Percentiles rank a stretch among this genome's conserved stretches.
Evolutionary conservation across 2,113 vertebrate species (phyloP).

Genomic region (Parotia lawesii): DNA sequence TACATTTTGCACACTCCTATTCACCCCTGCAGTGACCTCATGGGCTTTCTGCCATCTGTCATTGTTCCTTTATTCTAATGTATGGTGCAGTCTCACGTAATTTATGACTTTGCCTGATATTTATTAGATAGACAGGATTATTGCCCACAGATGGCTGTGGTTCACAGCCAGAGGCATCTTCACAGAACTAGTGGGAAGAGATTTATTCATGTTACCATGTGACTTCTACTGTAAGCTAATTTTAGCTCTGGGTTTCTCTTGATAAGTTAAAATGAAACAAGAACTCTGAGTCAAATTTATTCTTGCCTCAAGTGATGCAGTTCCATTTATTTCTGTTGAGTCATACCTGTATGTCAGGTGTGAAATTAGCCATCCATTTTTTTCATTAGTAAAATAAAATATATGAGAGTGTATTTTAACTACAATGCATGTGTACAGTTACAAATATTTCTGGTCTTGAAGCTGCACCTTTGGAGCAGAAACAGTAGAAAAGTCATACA

Average conservation of each 20-base stretch:
- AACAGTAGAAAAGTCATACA: conserved; percentile 29
- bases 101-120: conserved; percentile 33
- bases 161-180: conserved; percentile 34
- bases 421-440: background rate
- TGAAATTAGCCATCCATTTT: background rate
- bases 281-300: conserved; percentile 19
- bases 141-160: conserved; percentile 16
- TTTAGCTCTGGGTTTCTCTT: conserved; percentile 14
- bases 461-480: background rate
- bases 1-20: conserved; percentile 2
- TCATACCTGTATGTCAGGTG: background rate
- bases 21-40: conserved; percentile 31
- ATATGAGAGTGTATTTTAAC: background rate
- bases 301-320: background rate
- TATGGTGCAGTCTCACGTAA: background rate
- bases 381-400: background rate
- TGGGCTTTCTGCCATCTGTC: conserved; percentile 56
- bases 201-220: conserved; percentile 25
- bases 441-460: background rate
- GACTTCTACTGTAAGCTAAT: conserved; percentile 34
- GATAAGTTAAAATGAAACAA: conserved; percentile 12
- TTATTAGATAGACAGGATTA: conserved; percentile 42
- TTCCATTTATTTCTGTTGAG: conserved; percentile 37
- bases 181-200: conserved; percentile 34
- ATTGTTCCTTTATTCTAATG: conserved; percentile 40